Conservation (phyloP, 1,140 invertebrate genomes). For the Thereuonema tuberculata region DNA sequence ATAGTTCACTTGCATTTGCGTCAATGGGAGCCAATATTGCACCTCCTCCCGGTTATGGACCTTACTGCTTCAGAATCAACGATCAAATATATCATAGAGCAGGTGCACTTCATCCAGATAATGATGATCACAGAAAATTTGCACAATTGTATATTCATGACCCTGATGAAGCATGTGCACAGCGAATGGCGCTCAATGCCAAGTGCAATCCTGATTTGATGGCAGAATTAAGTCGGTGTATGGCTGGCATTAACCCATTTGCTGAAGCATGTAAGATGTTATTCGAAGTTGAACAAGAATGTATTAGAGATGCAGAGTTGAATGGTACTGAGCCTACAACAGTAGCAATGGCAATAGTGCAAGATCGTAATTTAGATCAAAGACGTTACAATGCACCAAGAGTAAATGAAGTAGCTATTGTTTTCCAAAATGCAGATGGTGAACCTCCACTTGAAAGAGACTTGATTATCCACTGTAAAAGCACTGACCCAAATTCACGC, state of each 20-base stretch:
- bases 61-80: slow-evolving; percentile 1
- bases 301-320: neutral
- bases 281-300: slow-evolving; percentile 1
- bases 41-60: neutral
- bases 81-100: neutral
- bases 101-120: neutral
- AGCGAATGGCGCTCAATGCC: neutral
- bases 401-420: slow-evolving; percentile 3
- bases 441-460: slow-evolving; percentile 1
- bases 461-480: neutral
- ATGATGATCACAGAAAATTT: neutral
- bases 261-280: slow-evolving; percentile 1
- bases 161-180: neutral
- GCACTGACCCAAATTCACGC: neutral
- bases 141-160: slow-evolving; percentile 1
- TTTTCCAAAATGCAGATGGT: slow-evolving; percentile 7
- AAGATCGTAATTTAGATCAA: neutral
- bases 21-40: neutral
- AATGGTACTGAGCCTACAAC: neutral
- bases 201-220: neutral
- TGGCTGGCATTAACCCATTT: neutral
- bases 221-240: neutral
- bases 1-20: neutral
- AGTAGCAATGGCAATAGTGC: neutral
- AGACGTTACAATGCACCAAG: slow-evolving; percentile 8